Base-by-base conservation (phyloP, 2,113 vertebrate species). In the Phyllostomus discolor region DNA sequence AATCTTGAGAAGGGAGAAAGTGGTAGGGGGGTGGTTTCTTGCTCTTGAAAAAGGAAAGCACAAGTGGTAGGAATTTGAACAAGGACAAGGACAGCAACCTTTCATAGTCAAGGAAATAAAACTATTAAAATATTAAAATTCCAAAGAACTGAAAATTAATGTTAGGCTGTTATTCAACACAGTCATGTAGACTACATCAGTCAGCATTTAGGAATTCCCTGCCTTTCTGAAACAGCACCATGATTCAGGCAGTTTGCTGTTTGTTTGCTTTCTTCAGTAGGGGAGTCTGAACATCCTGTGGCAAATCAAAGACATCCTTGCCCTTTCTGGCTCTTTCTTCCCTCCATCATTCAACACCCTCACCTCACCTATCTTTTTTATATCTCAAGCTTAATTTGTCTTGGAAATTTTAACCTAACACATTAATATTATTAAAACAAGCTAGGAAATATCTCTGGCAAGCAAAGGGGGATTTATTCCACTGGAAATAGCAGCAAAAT, bases 341-440 rank as follows among this genome's bases (percentile, higher is more conserved):
- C 46, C 12, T 26, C 59, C 48, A 38, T 31, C 1, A 19, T 4
- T 41, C n/a, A 22, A 22, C 26, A 24, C 2, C 17, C 48, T 35
- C 46, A 66, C 31, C 14, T 50, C 4, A 62, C 48, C 35, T 31
- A 6, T 43, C 22, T 12, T 3, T 19, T 19, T 41, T 52, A 66
- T 70, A n/a, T 26, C 41, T 82, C 43, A 73, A 94, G 5, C 54
- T 90, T 78, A 88, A 19, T 96, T 92, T 94, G 52, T 94, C 85
- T 94, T 94, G 31, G 52, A 95, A 95, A 90, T 94, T 86, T 28
- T 41, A 96, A 88, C 52, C 54, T 46, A 90, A 50, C 54, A 94
- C 92, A 95, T 82, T 64, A 82, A 95, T 62, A 95, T 70, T 52
- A 54, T 89, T 96, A 94, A 94, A 95, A 76, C 24, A 59, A 97